phyloP scores from a whole-genome alignment of 2,888 invertebrate genomes.

The Temnothorax unifasciatus region DNA sequence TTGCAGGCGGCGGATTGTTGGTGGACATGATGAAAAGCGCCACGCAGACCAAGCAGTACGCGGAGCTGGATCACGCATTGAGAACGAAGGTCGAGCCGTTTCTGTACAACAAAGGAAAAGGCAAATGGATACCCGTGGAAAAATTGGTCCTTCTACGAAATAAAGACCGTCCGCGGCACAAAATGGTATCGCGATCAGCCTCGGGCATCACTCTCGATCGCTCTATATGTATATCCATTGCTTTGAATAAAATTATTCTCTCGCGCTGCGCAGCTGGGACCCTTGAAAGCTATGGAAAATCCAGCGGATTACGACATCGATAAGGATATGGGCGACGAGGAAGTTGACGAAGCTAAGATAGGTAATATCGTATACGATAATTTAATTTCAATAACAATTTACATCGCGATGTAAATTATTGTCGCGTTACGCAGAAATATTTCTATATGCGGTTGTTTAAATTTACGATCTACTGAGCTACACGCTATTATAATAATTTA shows the following conservation, averaged over 20 bases:
- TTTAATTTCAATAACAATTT: not conserved
- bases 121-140: slow-evolving; percentile 95
- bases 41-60: slow-evolving; percentile 95
- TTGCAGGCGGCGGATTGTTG: slow-evolving; percentile 94
- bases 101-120: slow-evolving; percentile 97
- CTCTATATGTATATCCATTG: no score
- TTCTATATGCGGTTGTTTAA: not conserved
- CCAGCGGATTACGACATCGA: slow-evolving; percentile 95
- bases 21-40: slow-evolving; percentile 98
- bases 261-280: slow-evolving; percentile 88
- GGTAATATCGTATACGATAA: slow-evolving; percentile 68
- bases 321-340: slow-evolving; percentile 89
- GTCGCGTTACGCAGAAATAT: not conserved
- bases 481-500: not conserved
- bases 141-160: slow-evolving; percentile 95
- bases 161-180: slow-evolving; percentile 93
- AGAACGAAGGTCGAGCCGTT: slow-evolving; percentile 96
- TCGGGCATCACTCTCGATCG: no score
- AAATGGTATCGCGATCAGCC: slow-evolving; percentile 88
- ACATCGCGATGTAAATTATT: not conserved
- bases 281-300: slow-evolving; percentile 93
- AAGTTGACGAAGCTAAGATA: slow-evolving; percentile 82
- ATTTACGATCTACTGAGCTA: not conserved
- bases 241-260: not conserved
- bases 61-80: slow-evolving; percentile 97